Evolutionary conservation across 2,888 invertebrate genomes (phyloP), one percentile per base, ranked within the genome.

Genomic region (Argynnis bischoffii): DNA sequence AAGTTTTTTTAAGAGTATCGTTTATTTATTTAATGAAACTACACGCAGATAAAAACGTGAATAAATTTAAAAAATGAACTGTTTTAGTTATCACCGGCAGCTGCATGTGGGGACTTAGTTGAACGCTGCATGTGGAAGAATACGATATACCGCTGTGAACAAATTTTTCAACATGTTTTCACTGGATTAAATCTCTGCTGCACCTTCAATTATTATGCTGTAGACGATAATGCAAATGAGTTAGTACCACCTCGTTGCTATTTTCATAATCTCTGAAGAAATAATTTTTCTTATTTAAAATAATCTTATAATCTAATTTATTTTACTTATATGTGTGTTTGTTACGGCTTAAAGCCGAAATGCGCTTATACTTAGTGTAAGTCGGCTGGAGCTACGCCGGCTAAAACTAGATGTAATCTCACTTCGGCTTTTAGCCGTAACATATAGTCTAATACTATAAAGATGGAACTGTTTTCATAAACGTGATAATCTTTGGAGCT

Each of bases 61-160:
- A 50, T n/a, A 48, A 50, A 50, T n/a, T 2, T n/a, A n/a, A 50
- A 50, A 41, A 8, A 41, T 11, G 8, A 8, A 41, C 8, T 31
- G 18, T 78, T 79, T 8, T 74, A 94, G 94, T 72, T 95, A 1
- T 86, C 94, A 0, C 94, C 94, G 21, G 83, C 83, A 1, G 61
- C 78, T 0, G 80, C 89, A 1, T 95, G 95, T 74, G 84, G 81
- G 31, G 81, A 89, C 0, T 80, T 95, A 15, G 72, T 95, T 5
- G 76, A 91, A 67, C 81, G 86, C 0, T 95, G 95, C 74, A 93
- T 92, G 81, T 95, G 95, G 95, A 94, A 94, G 75, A 94, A 94
- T 16, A 81, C 82, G 0, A 76, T 86, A 1, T 87, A 86, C 18
- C 85, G 88, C 2, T 95, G 95, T 72, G 86, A 88, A 1, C 79